A percentile compares a stretch with the other conserved stretches of the same genome.
Conservation (phyloP, 2,888 invertebrate species). For the Caenorhabditis sulstoni region DNA sequence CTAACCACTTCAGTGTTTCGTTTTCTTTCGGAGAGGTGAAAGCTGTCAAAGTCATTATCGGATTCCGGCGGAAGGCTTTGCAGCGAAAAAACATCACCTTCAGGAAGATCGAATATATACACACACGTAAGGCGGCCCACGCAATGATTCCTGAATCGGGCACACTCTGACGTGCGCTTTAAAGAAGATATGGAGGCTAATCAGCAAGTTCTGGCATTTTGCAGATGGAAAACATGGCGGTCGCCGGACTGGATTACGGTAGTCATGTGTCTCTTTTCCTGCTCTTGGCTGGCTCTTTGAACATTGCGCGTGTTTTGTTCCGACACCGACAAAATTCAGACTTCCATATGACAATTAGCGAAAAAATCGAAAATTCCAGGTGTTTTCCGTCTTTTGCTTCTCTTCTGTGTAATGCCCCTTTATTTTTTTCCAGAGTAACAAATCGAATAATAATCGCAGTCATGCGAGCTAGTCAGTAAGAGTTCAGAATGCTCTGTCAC, state of each 20-base stretch:
- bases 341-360: not conserved
- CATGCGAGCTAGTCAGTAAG: not conserved
- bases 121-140: constrained; percentile 22
- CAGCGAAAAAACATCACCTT: too few species aligned
- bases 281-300: too few species aligned
- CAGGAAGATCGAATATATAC: not conserved
- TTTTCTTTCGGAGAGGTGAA: constrained; percentile 30
- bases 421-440: not conserved
- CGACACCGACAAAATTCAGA: not conserved
- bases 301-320: not conserved
- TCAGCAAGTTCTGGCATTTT: too few species aligned
- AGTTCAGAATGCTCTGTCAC: not conserved
- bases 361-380: not conserved
- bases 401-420: too few species aligned
- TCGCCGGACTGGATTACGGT: too few species aligned
- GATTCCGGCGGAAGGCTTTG: constrained; percentile 18
- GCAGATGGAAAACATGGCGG: too few species aligned
- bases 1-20: constrained; percentile 36
- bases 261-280: too few species aligned
- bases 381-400: not conserved
- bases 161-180: constrained; percentile 2
- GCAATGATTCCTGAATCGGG: constrained; percentile 17
- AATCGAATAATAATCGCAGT: not conserved
- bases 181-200: not conserved
- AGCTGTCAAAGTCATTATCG: constrained; percentile 55